These are phyloP conservation scores for Australoheros scitulus DNA, from an alignment of 2,113 vertebrate species.

Conservation along the genomic window DNA sequence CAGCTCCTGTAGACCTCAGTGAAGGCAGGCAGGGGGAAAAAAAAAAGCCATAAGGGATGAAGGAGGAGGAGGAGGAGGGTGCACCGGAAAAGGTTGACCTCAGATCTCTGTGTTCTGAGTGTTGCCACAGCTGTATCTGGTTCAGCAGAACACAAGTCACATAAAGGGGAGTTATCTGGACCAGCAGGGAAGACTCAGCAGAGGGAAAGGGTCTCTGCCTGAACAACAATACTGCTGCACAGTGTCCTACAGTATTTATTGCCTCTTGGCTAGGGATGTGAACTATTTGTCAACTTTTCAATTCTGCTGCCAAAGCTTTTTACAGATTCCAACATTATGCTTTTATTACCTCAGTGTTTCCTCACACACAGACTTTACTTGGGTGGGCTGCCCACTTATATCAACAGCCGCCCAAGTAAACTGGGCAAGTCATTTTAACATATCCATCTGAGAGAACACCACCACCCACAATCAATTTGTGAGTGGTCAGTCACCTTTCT, in stretches of 20 bases:
- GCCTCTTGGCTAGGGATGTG: background rate
- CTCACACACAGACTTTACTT: background rate
- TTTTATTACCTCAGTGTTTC: background rate
- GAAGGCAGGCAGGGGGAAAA: background rate
- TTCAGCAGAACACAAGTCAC: conserved; percentile 59
- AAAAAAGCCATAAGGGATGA: conserved; percentile 15
- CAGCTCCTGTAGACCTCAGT: conserved; percentile 10
- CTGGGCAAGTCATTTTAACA: background rate
- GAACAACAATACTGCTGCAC: conserved; percentile 20
- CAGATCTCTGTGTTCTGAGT: conserved; percentile 54
- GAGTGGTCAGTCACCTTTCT: background rate
- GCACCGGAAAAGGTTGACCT: conserved; percentile 48
- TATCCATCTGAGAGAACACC: background rate
- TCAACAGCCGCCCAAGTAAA: background rate
- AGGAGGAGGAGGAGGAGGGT: conserved; percentile 22
- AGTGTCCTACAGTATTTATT: background rate
- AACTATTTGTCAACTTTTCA: background rate
- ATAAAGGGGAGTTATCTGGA: conserved; percentile 42
- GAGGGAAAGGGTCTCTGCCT: conserved; percentile 10
- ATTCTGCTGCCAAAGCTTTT: background rate
- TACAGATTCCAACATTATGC: background rate
- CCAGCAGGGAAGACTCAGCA: conserved; percentile 22
- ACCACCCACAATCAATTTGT: background rate
- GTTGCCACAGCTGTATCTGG: conserved; percentile 71
- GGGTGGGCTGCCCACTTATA: background rate